phyloP scores from a whole-genome alignment of 2,888 invertebrate genomes.

The Rhaphigaster nebulosa region DNA sequence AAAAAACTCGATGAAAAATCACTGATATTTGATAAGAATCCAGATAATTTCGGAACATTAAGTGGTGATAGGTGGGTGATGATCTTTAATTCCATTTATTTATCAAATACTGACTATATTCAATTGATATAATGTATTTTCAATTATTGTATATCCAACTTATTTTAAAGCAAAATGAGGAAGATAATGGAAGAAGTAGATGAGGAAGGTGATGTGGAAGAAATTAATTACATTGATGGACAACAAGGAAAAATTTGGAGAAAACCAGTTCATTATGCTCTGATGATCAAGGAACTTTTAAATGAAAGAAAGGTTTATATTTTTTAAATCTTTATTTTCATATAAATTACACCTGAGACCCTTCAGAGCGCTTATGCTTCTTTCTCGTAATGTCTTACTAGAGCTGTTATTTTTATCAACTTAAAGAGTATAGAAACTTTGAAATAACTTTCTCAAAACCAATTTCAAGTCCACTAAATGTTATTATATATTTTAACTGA shows the following conservation, averaged over 20 bases:
- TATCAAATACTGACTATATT: background rate
- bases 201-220: slow-evolving; percentile 67
- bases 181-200: slow-evolving; percentile 64
- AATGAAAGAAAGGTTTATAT: slow-evolving; percentile 73
- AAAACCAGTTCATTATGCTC: slow-evolving; percentile 77
- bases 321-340: background rate
- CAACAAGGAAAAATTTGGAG: slow-evolving; percentile 73
- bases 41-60: slow-evolving; percentile 75
- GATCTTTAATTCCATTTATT: background rate
- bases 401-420: background rate
- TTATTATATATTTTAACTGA: background rate
- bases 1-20: slow-evolving; percentile 10
- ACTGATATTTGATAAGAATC: slow-evolving; percentile 67
- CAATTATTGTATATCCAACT: background rate
- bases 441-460: background rate
- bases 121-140: background rate
- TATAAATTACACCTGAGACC: background rate
- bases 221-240: slow-evolving; percentile 70
- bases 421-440: too few species aligned
- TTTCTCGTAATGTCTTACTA: too few species aligned
- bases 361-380: background rate
- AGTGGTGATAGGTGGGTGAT: slow-evolving; percentile 66
- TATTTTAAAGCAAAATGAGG: slow-evolving; percentile 64
- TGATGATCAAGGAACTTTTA: slow-evolving; percentile 79
- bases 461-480: background rate